Evolutionary conservation across 2,888 invertebrate genomes (phyloP).

Genomic region (Polyommatus icarus): DNA sequence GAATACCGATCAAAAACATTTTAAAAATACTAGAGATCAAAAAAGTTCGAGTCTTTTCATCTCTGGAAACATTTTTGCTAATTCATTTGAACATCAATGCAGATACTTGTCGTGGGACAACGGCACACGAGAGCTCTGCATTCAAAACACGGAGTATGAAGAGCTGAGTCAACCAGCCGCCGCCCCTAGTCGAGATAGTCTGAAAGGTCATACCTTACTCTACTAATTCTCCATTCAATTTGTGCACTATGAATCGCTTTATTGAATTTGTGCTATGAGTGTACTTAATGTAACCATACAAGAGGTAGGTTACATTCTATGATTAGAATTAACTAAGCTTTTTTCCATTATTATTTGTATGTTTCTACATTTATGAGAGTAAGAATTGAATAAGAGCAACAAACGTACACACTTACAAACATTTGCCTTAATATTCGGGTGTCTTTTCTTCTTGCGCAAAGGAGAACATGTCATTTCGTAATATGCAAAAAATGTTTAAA

Average conservation of each 20-base stretch:
- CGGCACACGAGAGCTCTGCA: slow-evolving; percentile 49
- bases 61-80: slow-evolving; percentile 34
- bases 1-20: neutral
- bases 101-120: slow-evolving; percentile 39
- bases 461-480: neutral
- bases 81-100: slow-evolving; percentile 39
- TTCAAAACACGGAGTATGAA: slow-evolving; percentile 69
- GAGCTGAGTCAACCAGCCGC: slow-evolving; percentile 70
- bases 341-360: too few species aligned
- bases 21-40: neutral
- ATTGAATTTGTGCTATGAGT: neutral
- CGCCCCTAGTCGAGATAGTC: slow-evolving; percentile 66
- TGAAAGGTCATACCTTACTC: slow-evolving; percentile 54
- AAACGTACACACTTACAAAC: too few species aligned
- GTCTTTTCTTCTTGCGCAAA: too few species aligned
- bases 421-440: too few species aligned
- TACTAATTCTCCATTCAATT: slow-evolving; percentile 33
- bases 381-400: too few species aligned
- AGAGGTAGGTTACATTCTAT: too few species aligned
- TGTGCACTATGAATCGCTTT: slow-evolving; percentile 26
- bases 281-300: neutral
- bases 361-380: too few species aligned
- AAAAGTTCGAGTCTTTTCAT: slow-evolving; percentile 25
- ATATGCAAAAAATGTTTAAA: neutral
- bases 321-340: too few species aligned